Conservation (phyloP, 2,113 vertebrate species). For the Speoplatyrhinus poulsoni region DNA sequence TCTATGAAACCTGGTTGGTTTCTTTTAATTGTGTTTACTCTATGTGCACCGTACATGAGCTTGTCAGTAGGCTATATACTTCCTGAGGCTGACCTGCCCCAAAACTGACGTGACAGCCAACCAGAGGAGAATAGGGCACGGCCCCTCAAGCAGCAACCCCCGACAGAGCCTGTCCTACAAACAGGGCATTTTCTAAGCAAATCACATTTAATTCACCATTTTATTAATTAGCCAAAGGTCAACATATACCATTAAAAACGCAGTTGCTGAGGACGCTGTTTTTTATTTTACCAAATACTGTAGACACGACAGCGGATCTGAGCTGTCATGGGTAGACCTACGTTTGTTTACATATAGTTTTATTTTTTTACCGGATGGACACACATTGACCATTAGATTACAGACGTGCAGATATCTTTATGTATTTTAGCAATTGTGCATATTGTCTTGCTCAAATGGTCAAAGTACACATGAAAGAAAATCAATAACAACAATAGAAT, state of each 20-base stretch:
- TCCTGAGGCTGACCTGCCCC: slow-evolving; percentile 55
- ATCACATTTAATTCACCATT: not conserved
- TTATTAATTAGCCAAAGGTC: not conserved
- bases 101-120: slow-evolving; percentile 58
- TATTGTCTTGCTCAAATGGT: not conserved
- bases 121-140: slow-evolving; percentile 22
- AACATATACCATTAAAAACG: not conserved
- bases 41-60: slow-evolving; percentile 55
- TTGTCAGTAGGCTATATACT: slow-evolving; percentile 39
- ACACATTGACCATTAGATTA: slow-evolving; percentile 22
- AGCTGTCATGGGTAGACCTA: slow-evolving; percentile 16
- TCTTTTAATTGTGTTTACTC: slow-evolving; percentile 52
- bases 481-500: not conserved
- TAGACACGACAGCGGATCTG: slow-evolving; percentile 4
- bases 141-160: not conserved
- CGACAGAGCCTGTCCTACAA: slow-evolving; percentile 12
- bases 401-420: not conserved
- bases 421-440: not conserved
- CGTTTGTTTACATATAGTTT: slow-evolving; percentile 65
- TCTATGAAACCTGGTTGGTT: not conserved
- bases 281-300: not conserved
- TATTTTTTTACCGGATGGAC: slow-evolving; percentile 41
- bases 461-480: not conserved
- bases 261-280: not conserved
- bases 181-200: not conserved